Evolutionary conservation across 2,113 vertebrate species (phyloP).

Genomic region (Melanotaenia duboulayi): DNA sequence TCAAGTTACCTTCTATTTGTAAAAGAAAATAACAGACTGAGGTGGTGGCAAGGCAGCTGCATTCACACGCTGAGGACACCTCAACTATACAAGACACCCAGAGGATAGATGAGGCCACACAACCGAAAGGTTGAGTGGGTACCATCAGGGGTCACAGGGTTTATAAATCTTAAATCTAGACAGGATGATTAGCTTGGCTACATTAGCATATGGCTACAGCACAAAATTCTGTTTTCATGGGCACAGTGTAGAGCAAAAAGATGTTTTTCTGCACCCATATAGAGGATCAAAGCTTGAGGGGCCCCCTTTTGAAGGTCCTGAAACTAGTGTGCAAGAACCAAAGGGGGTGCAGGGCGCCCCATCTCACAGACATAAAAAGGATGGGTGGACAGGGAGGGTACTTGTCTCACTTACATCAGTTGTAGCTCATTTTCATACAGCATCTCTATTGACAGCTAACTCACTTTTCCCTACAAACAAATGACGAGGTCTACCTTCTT

Average conservation of each 20-base stretch:
- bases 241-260: conserved; percentile 80
- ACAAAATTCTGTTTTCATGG: conserved; percentile 77
- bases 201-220: conserved; percentile 77
- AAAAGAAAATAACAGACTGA: conserved; percentile 59
- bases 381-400: conserved; percentile 67
- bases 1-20: conserved; percentile 59
- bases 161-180: conserved; percentile 79
- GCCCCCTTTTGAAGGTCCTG: conserved; percentile 95
- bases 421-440: conserved; percentile 76
- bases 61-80: conserved; percentile 83
- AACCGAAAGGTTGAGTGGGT: conserved; percentile 37
- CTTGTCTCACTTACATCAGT: conserved; percentile 77
- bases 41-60: conserved; percentile 70
- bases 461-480: conserved; percentile 70
- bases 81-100: conserved; percentile 66
- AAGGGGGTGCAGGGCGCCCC: conserved; percentile 75
- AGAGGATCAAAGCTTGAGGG: conserved; percentile 94
- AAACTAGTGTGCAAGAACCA: conserved; percentile 88
- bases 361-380: conserved; percentile 78
- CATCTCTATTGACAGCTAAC: conserved; percentile 68
- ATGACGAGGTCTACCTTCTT: conserved; percentile 55
- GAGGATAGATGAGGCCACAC: conserved; percentile 52
- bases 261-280: conserved; percentile 86
- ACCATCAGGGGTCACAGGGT: conserved; percentile 49
- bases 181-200: conserved; percentile 75